phyloP scores from a whole-genome alignment of 2,797 vertebrate genomes.

The Malurus splendens region DNA sequence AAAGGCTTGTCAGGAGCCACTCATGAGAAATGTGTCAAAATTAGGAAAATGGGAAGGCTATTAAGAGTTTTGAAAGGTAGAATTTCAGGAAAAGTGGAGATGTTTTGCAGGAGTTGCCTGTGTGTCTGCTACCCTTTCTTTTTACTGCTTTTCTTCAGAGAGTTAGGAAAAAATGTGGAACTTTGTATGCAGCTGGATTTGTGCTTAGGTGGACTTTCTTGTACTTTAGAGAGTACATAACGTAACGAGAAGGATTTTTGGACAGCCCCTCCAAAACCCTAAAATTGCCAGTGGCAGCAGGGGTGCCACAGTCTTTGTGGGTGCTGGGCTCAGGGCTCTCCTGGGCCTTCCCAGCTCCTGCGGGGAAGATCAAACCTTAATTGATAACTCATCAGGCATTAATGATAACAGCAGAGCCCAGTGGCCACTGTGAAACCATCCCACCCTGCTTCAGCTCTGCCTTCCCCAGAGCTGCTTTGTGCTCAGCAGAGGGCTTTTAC shows the following conservation, averaged over 20 bases:
- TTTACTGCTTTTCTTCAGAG: not conserved
- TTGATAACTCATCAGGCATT: not conserved
- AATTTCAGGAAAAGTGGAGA: not conserved
- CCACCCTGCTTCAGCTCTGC: not conserved
- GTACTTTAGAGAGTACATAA: not conserved
- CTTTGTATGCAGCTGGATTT: not conserved
- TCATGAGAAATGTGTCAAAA: not conserved
- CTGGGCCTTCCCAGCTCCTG: not conserved
- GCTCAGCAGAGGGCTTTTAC: not conserved
- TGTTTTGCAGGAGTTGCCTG: not conserved
- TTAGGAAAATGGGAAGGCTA: not conserved
- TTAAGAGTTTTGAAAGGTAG: not conserved
- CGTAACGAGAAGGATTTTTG: not conserved
- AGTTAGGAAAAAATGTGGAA: not conserved
- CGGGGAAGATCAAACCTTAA: no score
- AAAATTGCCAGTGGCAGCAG: not conserved
- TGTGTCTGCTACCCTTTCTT: not conserved
- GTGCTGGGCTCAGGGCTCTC: not conserved
- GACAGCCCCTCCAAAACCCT: rapidly evolving
- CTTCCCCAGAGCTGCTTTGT: not conserved
- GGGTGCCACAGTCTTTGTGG: not conserved
- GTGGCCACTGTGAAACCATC: no score
- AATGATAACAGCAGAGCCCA: no score
- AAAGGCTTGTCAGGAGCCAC: not conserved
- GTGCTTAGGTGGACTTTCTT: not conserved